phyloP scores from a whole-genome alignment of 1,140 invertebrate species.

The Phortica variegata region DNA sequence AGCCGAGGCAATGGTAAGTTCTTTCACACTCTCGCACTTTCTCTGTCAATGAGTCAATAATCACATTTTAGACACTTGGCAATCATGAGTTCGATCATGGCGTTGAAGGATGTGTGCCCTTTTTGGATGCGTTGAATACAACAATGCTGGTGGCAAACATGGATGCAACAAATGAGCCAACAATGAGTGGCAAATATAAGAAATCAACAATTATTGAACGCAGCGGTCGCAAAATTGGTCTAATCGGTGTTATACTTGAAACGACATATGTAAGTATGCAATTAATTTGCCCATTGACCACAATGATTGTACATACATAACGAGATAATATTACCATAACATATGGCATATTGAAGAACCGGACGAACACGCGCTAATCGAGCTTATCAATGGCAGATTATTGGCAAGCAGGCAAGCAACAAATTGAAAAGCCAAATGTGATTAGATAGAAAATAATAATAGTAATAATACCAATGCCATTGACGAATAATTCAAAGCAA shows the following conservation, averaged over 20 bases:
- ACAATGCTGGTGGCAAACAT: conserved; percentile 77
- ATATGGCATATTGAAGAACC: no score
- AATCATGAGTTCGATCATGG: conserved; percentile 89
- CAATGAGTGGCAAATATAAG: conserved; percentile 63
- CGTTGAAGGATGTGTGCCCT: conserved; percentile 72
- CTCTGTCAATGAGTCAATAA: neutral
- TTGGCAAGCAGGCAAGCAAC: no score
- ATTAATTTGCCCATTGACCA: no score
- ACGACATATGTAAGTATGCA: conserved; percentile 66
- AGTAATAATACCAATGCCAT: no score
- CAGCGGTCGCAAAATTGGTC: conserved; percentile 69
- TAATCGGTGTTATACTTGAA: conserved; percentile 76
- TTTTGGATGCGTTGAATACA: conserved; percentile 65
- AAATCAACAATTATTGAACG: conserved; percentile 65
- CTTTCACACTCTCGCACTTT: neutral
- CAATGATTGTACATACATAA: no score
- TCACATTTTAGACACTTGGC: conserved; percentile 68
- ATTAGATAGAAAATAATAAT: no score
- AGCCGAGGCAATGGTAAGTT: conserved; percentile 76
- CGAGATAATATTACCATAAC: no score
- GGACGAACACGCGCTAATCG: no score
- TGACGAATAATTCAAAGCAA: no score
- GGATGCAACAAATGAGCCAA: conserved; percentile 69
- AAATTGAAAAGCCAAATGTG: no score
- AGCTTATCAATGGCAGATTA: no score